Percentiles rank a stretch among this genome's conserved stretches.
These are phyloP conservation scores for Brenthis hecate DNA, from an alignment of 2,888 invertebrate genomes.

Conservation along the genomic window DNA sequence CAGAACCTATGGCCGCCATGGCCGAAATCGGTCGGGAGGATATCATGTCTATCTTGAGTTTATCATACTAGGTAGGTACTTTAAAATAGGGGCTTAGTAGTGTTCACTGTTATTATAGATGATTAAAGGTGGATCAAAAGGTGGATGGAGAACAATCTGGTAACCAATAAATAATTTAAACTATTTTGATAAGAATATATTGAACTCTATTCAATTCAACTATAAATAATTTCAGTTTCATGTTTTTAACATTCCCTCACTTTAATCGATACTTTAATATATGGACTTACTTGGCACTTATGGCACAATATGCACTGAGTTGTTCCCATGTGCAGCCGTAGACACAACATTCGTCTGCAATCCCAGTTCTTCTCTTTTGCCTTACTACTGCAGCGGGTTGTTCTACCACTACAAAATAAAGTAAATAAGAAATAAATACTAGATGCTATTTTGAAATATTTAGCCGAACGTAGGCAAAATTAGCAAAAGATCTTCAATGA, in stretches of 20 bases:
- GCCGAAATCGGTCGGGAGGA: no score
- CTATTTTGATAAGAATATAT: no score
- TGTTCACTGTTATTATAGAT: no score
- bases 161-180: no score
- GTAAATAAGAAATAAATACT: constrained; percentile 23
- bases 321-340: constrained; percentile 70
- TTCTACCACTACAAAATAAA: constrained; percentile 62
- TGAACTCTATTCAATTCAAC: no score
- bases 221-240: no score
- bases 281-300: constrained; percentile 62
- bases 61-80: no score
- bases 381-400: constrained; percentile 61
- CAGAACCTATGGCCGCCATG: no score
- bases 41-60: no score
- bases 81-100: no score
- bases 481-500: not conserved
- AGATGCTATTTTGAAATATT: not conserved
- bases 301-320: constrained; percentile 72
- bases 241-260: not conserved
- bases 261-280: not conserved
- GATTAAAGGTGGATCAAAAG: no score
- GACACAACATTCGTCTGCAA: constrained; percentile 74
- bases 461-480: not conserved
- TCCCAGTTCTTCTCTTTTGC: constrained; percentile 66
- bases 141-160: no score